Base-by-base conservation (phyloP, 2,888 invertebrate genomes). In the Schizotus pectinicornis region DNA sequence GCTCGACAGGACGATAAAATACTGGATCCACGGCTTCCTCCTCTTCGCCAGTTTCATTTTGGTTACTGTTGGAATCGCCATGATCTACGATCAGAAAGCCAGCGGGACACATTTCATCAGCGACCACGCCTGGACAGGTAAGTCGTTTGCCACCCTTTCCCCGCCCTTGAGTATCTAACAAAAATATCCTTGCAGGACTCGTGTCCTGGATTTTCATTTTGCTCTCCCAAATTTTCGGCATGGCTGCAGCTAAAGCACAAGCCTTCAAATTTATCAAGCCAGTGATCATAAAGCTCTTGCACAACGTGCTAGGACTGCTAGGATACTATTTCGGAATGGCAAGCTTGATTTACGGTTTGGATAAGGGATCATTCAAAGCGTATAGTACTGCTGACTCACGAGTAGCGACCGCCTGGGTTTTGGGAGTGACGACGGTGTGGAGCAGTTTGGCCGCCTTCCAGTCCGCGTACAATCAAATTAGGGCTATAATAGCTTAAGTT, bases 41-140 rank as follows among this genome's bases (percentile, higher is more conserved):
- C 48, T 73, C 9, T 35, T 57, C 6, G 12, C 68, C 5, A 70
- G 71, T 48, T 56, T 61, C 3, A 36, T 65, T 22, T 54, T 64
- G 6, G 60, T 69, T 9, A 67, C 67, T 7, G 58, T 64, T 32
- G 74, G 74, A 12, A 67, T 72, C 11, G 50, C 48, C 6, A 69
- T 70, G 63, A 67, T 67, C n/a, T 38, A 60, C 30, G n/a, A 22
- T 5, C 22, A 3, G 22, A 22, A 22, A 56, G 60, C 50, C 41
- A 39, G 32, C 12, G 42, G 41, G 6, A 36, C 45, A 46, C 72
- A 72, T 56, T 74, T 73, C 58, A 14, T 52, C 14, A 64, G 66
- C 32, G 47, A 55, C 7, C 72, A 72, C 57, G 74, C 63, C 14
- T 64, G 68, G 55, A 59, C 69, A 41, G 72, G 70, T 72, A 66